These are phyloP conservation scores for Numida meleagris DNA, from an alignment of 2,113 vertebrate genomes.

Conservation along the genomic window DNA sequence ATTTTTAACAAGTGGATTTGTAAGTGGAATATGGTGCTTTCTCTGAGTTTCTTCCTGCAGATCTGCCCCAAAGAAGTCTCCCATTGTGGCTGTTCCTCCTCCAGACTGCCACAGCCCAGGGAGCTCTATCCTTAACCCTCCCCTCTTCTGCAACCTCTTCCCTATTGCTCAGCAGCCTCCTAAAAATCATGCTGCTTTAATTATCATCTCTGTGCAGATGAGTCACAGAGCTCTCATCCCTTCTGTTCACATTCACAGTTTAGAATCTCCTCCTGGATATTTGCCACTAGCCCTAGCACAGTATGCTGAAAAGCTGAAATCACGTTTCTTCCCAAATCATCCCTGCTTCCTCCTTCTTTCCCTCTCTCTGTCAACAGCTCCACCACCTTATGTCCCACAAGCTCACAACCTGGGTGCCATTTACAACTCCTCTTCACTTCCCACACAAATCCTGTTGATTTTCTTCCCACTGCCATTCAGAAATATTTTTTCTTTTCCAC, in stretches of 20 bases:
- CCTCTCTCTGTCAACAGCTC: conserved; percentile 32
- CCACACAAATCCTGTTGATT: conserved; percentile 63
- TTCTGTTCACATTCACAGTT: conserved; percentile 55
- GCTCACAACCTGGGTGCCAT: conserved; percentile 63
- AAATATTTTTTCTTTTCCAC: conserved; percentile 18
- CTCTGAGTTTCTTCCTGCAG: not conserved
- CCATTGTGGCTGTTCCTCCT: not conserved
- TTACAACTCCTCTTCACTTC: conserved; percentile 49
- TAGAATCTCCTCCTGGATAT: conserved; percentile 64
- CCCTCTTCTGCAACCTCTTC: not conserved
- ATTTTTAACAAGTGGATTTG: not conserved
- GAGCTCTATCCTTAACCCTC: conserved; percentile 1
- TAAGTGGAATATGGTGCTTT: not conserved
- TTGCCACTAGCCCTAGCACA: conserved; percentile 37
- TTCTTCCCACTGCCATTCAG: conserved; percentile 23
- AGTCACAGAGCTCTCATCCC: conserved; percentile 61
- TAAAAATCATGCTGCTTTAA: conserved; percentile 65
- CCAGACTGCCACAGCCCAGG: not conserved
- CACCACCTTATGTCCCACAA: conserved; percentile 59
- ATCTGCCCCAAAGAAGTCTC: not conserved
- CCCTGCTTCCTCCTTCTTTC: not conserved
- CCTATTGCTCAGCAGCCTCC: conserved; percentile 43
- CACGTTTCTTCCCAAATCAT: conserved; percentile 37
- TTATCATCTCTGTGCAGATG: conserved; percentile 33
- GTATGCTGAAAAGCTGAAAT: conserved; percentile 28